These are phyloP conservation scores for Athene noctua DNA, from an alignment of 2,113 vertebrate genomes.

Conservation along the genomic window DNA sequence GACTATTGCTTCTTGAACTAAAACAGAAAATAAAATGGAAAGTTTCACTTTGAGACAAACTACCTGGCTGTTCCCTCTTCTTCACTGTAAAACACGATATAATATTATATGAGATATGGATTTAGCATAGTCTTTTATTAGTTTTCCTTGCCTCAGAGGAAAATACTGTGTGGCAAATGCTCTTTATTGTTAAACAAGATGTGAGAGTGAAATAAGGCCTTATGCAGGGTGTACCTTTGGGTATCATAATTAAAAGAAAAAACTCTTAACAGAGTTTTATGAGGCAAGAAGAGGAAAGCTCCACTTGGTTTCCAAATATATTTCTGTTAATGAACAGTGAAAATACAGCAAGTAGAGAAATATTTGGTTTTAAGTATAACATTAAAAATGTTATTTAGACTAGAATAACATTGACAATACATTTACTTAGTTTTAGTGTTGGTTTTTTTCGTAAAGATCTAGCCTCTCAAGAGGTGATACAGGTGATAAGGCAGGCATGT, in stretches of 20 bases:
- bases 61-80: background rate
- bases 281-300: background rate
- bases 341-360: conserved; percentile 18
- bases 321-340: background rate
- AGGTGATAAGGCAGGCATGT: conserved; percentile 49
- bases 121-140: background rate
- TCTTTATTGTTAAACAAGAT: background rate
- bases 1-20: background rate
- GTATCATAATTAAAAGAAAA: background rate
- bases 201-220: background rate
- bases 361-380: conserved; percentile 28
- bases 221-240: background rate
- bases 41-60: background rate
- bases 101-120: background rate
- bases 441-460: conserved; percentile 57
- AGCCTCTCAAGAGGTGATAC: conserved; percentile 21
- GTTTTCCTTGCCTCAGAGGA: background rate
- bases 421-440: conserved; percentile 40
- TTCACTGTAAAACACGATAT: background rate
- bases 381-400: background rate
- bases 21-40: background rate
- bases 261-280: background rate
- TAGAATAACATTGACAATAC: background rate
- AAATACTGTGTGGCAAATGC: background rate
- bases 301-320: background rate